Evolutionary conservation across 2,888 invertebrate species (phyloP).

Genomic region (Desoria tigrina): DNA sequence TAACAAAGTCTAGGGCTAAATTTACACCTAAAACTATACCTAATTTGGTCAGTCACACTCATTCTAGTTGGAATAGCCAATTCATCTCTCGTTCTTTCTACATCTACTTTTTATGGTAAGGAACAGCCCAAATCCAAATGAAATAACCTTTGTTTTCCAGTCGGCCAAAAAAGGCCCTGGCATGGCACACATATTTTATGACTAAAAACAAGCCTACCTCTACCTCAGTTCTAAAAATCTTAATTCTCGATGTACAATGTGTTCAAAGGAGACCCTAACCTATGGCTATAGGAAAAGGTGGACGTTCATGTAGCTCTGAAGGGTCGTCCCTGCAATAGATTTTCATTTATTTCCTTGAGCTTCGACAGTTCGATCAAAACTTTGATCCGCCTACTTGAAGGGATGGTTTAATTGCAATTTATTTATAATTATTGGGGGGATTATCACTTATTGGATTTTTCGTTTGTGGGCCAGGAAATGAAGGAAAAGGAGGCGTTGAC

Average conservation of each 20-base stretch:
- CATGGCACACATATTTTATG: no score
- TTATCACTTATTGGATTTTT: conserved; percentile 10
- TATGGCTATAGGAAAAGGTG: not conserved
- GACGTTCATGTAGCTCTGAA: not conserved
- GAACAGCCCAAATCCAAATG: no score
- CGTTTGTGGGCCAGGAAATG: conserved; percentile 1
- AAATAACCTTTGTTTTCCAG: no score
- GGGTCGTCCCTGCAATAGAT: conserved; percentile 18
- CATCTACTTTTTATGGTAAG: no score
- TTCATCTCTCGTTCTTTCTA: no score
- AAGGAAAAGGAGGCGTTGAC: conserved; percentile 3
- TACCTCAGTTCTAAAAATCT: not conserved
- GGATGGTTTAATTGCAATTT: conserved; percentile 43
- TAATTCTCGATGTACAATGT: not conserved
- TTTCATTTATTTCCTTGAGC: conserved; percentile 41
- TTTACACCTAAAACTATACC: no score
- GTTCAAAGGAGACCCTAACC: not conserved
- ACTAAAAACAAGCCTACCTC: not conserved
- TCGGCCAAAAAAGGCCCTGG: no score
- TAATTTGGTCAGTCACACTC: no score
- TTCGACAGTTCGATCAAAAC: conserved; percentile 47
- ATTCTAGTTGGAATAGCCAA: no score
- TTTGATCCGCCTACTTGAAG: conserved; percentile 40
- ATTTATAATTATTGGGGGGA: conserved; percentile 37
- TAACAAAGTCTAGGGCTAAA: no score